Evolutionary conservation across 2,113 vertebrate genomes (phyloP), one percentile per base, ranked within the genome.

Genomic region (Marcusenius ussheri): DNA sequence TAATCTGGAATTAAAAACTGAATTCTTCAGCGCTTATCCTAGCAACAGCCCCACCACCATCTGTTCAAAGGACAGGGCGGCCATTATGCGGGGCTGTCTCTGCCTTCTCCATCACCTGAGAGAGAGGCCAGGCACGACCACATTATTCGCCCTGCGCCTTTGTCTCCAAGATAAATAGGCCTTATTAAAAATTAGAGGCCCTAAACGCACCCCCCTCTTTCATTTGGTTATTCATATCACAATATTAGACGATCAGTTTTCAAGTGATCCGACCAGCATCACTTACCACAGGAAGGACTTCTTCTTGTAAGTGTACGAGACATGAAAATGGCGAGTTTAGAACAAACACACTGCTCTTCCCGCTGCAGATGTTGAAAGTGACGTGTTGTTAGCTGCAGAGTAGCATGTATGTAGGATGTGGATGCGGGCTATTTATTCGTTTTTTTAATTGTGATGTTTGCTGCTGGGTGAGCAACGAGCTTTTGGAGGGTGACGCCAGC

Each of bases 1-100:
- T 97, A 97, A 98, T 97, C 96, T 97, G 96, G 97, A 97, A 98
- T 97, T 97, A 98, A 97, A 92, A 94, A 93, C 96, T 96, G 97
- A 96, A 97, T 98, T 97, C 97, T 97, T 97, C 94, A 95, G 95
- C 94, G 95, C 96, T 97, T 96, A 97, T 96, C 97, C 97, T 98
- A 98, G 97, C 97, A 98, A 98, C 97, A 96, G 95, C 95, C 95
- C 96, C 96, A 96, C 96, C 95, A 96, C 97, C 97, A 97, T 98
- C 97, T 98, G 97, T 97, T 97, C 95, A 93, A 94, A 96, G 95
- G 95, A 96, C 96, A 97, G 95, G 95, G 94, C 95, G 94, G 95
- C 96, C 94, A 95, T 97, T 96, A 96, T 96, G 94, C 91, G 42
- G 17, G 49, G 5, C 93, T 93, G 91, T 93, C 96, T 95, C 96